Conservation (phyloP, 2,888 invertebrate species). For the Lithosia quadra region DNA sequence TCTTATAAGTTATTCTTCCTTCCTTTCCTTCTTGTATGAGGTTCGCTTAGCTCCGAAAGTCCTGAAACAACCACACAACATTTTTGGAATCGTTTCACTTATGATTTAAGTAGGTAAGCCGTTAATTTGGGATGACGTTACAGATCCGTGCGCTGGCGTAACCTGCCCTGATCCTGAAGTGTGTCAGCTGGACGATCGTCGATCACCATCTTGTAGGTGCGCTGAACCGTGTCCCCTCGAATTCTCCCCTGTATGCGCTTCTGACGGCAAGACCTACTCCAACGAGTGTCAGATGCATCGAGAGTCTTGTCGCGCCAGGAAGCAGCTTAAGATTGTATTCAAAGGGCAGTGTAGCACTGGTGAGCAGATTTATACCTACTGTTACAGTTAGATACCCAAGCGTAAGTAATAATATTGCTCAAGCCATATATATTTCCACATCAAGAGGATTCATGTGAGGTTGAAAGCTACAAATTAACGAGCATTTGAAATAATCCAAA, state of each 20-base stretch:
- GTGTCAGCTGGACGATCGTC: conserved; percentile 93
- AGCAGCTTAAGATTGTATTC: conserved; percentile 92
- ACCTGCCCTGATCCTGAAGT: conserved; percentile 93
- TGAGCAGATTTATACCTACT: no score
- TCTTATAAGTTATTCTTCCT: no score
- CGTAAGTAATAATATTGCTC: no score
- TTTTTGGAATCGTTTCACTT: background rate
- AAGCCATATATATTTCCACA: no score
- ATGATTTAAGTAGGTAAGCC: background rate
- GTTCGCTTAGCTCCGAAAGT: background rate
- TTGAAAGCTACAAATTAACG: background rate
- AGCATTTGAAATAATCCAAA: background rate
- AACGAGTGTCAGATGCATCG: conserved; percentile 94
- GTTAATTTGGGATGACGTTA: conserved; percentile 6
- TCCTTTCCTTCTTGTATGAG: no score
- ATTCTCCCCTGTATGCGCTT: conserved; percentile 92
- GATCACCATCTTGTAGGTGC: conserved; percentile 93
- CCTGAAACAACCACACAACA: no score
- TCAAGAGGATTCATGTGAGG: no score
- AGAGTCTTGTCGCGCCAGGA: conserved; percentile 92
- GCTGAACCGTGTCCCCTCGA: conserved; percentile 93
- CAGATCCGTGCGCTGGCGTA: conserved; percentile 95
- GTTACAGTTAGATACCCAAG: no score
- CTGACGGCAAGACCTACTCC: conserved; percentile 93
- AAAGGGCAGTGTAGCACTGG: conserved; percentile 94